A percentile compares a stretch with the other conserved stretches of the same genome.
Conservation (phyloP, 2,888 invertebrate species). For the Caenorhabditis zanzibari region DNA sequence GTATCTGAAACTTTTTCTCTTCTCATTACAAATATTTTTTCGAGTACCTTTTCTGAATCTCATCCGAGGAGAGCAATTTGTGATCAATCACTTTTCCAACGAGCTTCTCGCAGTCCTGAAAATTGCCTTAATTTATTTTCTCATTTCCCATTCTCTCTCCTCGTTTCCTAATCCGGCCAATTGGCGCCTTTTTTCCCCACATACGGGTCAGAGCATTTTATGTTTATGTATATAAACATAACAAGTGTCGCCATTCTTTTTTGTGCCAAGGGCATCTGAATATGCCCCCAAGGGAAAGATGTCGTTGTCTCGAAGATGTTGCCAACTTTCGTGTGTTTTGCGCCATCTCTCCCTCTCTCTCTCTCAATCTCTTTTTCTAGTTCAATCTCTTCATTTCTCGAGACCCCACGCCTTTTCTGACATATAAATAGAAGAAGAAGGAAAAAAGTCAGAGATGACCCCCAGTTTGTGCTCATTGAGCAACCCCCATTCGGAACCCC, state of each 20-base stretch:
- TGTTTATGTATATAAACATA: conserved; percentile 55
- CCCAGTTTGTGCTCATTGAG: conserved; percentile 30
- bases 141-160: background rate
- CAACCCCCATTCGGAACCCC: conserved; percentile 29
- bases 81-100: conserved; percentile 84
- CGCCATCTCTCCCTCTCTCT: conserved; percentile 20
- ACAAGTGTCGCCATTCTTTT: conserved; percentile 47
- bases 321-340: conserved; percentile 49
- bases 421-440: conserved; percentile 31
- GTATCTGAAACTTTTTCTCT: conserved; percentile 65
- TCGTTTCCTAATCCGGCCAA: conserved; percentile 44
- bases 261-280: conserved; percentile 57
- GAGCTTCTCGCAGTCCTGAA: conserved; percentile 81
- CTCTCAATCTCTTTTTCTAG: background rate
- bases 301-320: conserved; percentile 26
- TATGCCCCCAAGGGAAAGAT: conserved; percentile 54
- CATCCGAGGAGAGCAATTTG: conserved; percentile 83
- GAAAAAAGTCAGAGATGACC: conserved; percentile 43
- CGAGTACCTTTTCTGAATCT: conserved; percentile 75
- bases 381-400: conserved; percentile 21
- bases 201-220: conserved; percentile 44
- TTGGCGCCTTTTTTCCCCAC: conserved; percentile 19
- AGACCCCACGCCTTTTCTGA: conserved; percentile 19
- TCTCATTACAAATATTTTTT: background rate
- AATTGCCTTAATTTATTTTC: conserved; percentile 27